phyloP scores from a whole-genome alignment of 64 coral and sea anemone species.

The Porites lutea region DNA sequence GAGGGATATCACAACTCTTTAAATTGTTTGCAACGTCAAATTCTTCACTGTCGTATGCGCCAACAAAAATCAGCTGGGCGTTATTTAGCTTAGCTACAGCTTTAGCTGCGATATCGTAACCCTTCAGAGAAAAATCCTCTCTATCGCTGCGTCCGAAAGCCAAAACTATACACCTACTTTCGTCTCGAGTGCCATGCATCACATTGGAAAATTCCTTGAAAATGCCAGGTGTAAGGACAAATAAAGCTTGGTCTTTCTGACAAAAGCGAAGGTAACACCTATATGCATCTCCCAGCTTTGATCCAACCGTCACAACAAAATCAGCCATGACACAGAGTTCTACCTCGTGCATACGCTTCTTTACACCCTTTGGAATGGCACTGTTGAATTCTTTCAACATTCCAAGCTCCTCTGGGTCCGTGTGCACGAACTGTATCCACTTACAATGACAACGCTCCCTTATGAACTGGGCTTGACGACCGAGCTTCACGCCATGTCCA shows the following conservation, averaged over 20 bases:
- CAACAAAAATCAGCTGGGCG: constrained; percentile 2
- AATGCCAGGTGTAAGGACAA: neutral
- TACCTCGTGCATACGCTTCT: neutral
- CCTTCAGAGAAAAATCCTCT: neutral
- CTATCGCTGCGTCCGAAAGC: neutral
- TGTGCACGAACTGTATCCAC: no score
- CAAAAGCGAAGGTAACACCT: neutral
- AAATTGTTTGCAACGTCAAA: neutral
- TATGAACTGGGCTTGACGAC: no score
- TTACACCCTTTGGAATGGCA: neutral
- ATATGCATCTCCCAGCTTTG: neutral
- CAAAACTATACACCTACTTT: neutral
- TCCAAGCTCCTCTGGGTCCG: no score
- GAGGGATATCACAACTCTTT: neutral
- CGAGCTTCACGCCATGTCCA: no score
- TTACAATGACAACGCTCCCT: no score
- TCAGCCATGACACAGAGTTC: neutral
- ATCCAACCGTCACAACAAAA: neutral
- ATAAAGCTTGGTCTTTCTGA: neutral
- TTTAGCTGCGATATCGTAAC: constrained; percentile 20
- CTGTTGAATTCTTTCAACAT: no score
- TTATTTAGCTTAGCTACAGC: constrained; percentile 1
- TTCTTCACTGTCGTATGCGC: neutral
- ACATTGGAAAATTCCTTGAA: neutral
- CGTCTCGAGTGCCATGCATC: neutral